Percentiles rank a stretch among this genome's conserved stretches.
Evolutionary conservation across 2,113 vertebrate genomes (phyloP).

Genomic region (Forbesichthys papilliferus): DNA sequence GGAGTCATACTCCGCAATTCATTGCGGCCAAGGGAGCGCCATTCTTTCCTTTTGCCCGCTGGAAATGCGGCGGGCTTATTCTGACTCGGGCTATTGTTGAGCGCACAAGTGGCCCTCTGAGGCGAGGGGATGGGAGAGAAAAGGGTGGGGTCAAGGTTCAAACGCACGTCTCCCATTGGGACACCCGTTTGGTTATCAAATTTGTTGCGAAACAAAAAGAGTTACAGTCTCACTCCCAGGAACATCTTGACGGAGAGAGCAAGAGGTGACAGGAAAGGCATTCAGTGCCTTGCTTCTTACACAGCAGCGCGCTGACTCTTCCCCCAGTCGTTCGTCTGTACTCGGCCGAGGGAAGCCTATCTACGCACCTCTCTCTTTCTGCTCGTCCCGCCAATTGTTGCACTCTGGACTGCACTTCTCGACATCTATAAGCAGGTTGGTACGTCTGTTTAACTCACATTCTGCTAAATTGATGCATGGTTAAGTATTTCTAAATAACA

Average conservation of each 20-base stretch:
- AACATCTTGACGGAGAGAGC: slow-evolving; percentile 54
- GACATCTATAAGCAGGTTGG: slow-evolving; percentile 26
- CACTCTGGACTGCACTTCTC: not conserved
- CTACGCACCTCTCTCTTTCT: slow-evolving; percentile 32
- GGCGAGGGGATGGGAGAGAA: slow-evolving; percentile 62
- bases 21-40: slow-evolving; percentile 61
- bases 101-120: slow-evolving; percentile 79
- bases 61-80: slow-evolving; percentile 59
- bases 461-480: not conserved
- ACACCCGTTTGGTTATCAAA: slow-evolving; percentile 73
- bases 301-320: slow-evolving; percentile 24
- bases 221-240: slow-evolving; percentile 59
- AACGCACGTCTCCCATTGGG: slow-evolving; percentile 59
- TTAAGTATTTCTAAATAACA: not conserved
- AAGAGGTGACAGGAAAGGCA: slow-evolving; percentile 43
- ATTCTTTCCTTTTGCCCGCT: slow-evolving; percentile 66
- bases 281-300: slow-evolving; percentile 28
- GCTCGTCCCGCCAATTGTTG: slow-evolving; percentile 22
- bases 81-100: slow-evolving; percentile 79
- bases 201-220: slow-evolving; percentile 75
- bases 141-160: slow-evolving; percentile 76
- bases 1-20: slow-evolving; percentile 71
- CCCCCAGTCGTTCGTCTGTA: slow-evolving; percentile 16
- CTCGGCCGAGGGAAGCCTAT: slow-evolving; percentile 1
- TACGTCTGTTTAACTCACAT: slow-evolving; percentile 29